phyloP scores from a whole-genome alignment of 2,797 vertebrate species.

The Allobates femoralis region DNA sequence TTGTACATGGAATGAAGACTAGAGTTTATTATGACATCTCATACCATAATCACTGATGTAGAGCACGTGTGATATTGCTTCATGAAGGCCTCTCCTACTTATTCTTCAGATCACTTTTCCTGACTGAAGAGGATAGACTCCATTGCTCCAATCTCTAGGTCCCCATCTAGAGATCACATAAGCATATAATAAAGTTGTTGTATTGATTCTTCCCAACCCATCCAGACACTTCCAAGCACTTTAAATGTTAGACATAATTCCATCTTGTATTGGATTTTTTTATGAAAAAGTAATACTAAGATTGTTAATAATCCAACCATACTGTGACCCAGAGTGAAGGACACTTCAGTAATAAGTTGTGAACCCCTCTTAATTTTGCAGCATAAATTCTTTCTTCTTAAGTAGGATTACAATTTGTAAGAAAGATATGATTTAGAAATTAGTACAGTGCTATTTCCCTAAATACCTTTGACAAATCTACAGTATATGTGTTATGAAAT shows the following conservation, averaged over 20 bases:
- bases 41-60: too few species aligned
- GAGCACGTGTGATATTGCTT: too few species aligned
- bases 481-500: neutral
- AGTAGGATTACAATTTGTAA: slow-evolving; percentile 17
- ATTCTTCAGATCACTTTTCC: too few species aligned
- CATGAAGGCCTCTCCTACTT: too few species aligned
- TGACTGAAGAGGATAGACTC: too few species aligned
- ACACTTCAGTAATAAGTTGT: neutral
- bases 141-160: too few species aligned
- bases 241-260: neutral
- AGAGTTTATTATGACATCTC: too few species aligned
- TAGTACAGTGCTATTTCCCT: slow-evolving; percentile 2
- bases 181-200: neutral
- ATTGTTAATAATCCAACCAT: neutral
- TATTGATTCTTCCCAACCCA: neutral
- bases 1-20: too few species aligned
- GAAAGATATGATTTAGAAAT: slow-evolving; percentile 14
- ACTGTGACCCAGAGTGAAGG: neutral
- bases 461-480: neutral
- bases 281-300: slow-evolving; percentile 2
- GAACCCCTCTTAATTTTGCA: neutral
- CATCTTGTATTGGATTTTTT: neutral
- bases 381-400: slow-evolving; percentile 4
- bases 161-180: too few species aligned
- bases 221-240: neutral